Percentiles rank a stretch among this genome's conserved stretches.
Conservation (phyloP, 2,113 vertebrate genomes). For the Passer domesticus region DNA sequence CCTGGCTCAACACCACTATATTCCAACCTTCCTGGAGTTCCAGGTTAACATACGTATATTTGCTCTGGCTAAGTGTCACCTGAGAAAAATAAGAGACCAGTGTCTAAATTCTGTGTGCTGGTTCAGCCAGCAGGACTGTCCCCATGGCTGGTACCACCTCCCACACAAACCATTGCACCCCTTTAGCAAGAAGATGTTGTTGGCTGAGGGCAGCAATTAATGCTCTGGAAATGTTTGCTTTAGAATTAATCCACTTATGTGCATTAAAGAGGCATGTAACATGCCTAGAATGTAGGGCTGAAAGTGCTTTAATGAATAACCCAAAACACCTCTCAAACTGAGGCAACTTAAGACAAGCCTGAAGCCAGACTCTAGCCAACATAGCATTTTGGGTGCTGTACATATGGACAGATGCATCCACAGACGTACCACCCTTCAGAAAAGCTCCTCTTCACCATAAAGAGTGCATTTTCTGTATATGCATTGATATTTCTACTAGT, state of each 20-base stretch:
- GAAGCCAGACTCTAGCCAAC: not conserved
- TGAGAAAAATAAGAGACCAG: not conserved
- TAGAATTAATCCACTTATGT: not conserved
- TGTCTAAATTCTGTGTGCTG: not conserved
- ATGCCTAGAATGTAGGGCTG: not conserved
- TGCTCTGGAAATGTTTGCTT: not conserved
- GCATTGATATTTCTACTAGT: not conserved
- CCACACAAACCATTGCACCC: not conserved
- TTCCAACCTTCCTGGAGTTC: not conserved
- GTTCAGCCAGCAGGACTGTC: not conserved
- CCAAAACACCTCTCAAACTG: not conserved
- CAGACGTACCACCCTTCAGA: not conserved
- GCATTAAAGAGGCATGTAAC: accelerated
- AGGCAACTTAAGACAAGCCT: not conserved
- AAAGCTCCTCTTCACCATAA: not conserved
- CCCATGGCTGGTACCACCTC: not conserved
- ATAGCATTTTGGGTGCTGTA: not conserved
- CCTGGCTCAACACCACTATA: not conserved
- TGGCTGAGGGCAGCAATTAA: not conserved
- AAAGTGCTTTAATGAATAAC: not conserved
- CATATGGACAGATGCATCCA: not conserved
- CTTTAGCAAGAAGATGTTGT: not conserved
- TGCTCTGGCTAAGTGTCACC: not conserved
- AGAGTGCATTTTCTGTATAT: not conserved
- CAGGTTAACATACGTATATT: not conserved